Evolutionary conservation across 2,888 invertebrate species (phyloP).

Genomic region (Polymixis flavicincta): DNA sequence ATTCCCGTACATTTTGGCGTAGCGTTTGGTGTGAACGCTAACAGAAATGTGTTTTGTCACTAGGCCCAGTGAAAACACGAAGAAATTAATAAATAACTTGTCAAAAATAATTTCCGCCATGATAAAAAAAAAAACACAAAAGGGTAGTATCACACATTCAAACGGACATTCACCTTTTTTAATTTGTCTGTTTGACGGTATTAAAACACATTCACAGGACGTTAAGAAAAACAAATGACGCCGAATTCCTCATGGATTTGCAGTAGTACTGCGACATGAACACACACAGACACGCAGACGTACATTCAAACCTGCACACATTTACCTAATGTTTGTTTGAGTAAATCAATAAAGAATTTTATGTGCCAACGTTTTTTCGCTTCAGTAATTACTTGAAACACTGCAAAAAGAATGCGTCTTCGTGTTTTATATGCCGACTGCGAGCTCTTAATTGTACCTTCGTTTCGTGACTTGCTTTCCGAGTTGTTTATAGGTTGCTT

Average conservation of each 20-base stretch:
- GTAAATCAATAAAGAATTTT: slow-evolving; percentile 74
- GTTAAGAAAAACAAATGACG: slow-evolving; percentile 59
- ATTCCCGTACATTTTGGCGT: no score
- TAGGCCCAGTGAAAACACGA: not conserved
- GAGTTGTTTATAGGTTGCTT: slow-evolving; percentile 72
- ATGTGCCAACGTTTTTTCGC: slow-evolving; percentile 73
- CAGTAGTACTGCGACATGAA: slow-evolving; percentile 36
- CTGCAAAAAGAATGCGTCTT: slow-evolving; percentile 78
- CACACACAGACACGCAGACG: slow-evolving; percentile 21
- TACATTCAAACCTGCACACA: slow-evolving; percentile 23
- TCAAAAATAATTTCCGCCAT: not conserved
- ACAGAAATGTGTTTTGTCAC: no score
- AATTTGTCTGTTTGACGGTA: slow-evolving; percentile 50
- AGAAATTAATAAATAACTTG: not conserved
- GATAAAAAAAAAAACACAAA: slow-evolving; percentile 2
- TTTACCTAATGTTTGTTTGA: slow-evolving; percentile 43
- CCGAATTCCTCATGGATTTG: slow-evolving; percentile 43
- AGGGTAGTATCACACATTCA: not conserved
- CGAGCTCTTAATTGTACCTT: slow-evolving; percentile 84
- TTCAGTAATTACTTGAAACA: slow-evolving; percentile 75
- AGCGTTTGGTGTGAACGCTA: no score
- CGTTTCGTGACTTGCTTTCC: slow-evolving; percentile 83
- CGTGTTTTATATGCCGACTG: slow-evolving; percentile 84
- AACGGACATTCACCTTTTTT: slow-evolving; percentile 43
- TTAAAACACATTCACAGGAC: slow-evolving; percentile 50